phyloP scores from a whole-genome alignment of 1,140 invertebrate species.

The Cardiocondyla obscurior region DNA sequence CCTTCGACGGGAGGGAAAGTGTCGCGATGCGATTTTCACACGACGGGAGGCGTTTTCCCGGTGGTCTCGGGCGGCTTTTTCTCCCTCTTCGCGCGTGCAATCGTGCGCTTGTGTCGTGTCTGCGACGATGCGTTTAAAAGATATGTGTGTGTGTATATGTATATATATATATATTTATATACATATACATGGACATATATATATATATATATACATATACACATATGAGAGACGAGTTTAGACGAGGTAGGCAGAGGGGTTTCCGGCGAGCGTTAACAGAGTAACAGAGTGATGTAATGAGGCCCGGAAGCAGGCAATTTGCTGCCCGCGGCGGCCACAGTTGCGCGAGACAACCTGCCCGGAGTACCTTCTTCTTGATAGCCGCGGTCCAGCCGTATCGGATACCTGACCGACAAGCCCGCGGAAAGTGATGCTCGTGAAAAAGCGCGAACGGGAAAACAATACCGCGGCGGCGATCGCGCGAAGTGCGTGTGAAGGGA shows the following conservation, averaged over 20 bases:
- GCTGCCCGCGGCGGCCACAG: constrained; percentile 79
- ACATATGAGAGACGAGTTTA: constrained; percentile 76
- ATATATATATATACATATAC: constrained; percentile 71
- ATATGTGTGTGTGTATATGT: constrained; percentile 48
- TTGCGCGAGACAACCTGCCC: constrained; percentile 83
- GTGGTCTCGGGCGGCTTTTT: constrained; percentile 37
- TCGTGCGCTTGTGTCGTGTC: constrained; percentile 68
- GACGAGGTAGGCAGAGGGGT: constrained; percentile 82
- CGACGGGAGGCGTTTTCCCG: constrained; percentile 7
- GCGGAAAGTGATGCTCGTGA: constrained; percentile 10
- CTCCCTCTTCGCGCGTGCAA: constrained; percentile 65
- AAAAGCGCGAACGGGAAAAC: background rate
- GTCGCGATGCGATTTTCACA: background rate
- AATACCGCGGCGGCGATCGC: background rate
- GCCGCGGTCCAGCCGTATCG: constrained; percentile 69
- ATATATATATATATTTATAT: background rate
- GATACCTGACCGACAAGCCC: constrained; percentile 14
- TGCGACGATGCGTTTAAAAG: constrained; percentile 74
- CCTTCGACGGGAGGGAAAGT: background rate
- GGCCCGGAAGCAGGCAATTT: constrained; percentile 85
- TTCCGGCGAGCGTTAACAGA: constrained; percentile 85
- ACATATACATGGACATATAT: too few relatives aligned
- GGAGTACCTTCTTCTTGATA: constrained; percentile 76
- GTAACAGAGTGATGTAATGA: constrained; percentile 85
- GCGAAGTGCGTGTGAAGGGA: background rate